These are phyloP conservation scores for Sebastes schlegelii DNA, from an alignment of 2,113 vertebrate genomes.

Conservation along the genomic window DNA sequence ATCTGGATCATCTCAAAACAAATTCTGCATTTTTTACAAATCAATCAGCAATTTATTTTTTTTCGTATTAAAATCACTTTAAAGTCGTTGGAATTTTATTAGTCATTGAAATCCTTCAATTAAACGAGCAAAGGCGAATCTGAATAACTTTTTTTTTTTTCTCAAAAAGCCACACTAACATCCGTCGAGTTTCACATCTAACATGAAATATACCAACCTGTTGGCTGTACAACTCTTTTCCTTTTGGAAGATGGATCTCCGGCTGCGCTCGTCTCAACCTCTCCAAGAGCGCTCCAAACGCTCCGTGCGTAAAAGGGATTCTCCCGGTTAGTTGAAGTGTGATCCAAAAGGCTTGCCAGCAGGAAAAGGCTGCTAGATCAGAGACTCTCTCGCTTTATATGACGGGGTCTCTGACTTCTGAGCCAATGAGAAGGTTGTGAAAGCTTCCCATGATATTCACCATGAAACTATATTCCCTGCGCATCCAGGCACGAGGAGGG, in stretches of 20 bases:
- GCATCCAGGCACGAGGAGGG: not conserved
- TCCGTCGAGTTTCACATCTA: no score
- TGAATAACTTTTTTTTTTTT: conserved; percentile 30
- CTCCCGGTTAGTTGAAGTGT: conserved; percentile 23
- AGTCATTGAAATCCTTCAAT: not conserved
- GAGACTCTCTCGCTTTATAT: conserved; percentile 64
- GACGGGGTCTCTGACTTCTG: conserved; percentile 65
- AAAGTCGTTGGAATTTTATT: not conserved
- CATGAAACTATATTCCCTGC: conserved; percentile 34
- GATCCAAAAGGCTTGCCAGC: conserved; percentile 49
- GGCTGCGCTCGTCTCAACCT: conserved; percentile 26
- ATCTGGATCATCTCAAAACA: not conserved
- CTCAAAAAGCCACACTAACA: not conserved
- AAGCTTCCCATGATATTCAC: conserved; percentile 61
- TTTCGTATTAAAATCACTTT: not conserved
- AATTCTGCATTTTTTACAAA: not conserved
- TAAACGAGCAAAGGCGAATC: not conserved
- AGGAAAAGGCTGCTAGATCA: conserved; percentile 39
- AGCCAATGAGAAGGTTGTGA: conserved; percentile 75
- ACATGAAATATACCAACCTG: conserved; percentile 56
- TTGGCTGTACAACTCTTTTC: conserved; percentile 48
- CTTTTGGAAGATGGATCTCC: not conserved
- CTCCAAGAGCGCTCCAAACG: conserved; percentile 53
- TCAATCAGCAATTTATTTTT: not conserved
- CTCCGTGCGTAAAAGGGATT: conserved; percentile 66